A percentile compares a stretch with the other conserved stretches of the same genome.
Evolutionary conservation across 2,888 invertebrate species (phyloP).

Genomic region (Ischnus inquisitorius): DNA sequence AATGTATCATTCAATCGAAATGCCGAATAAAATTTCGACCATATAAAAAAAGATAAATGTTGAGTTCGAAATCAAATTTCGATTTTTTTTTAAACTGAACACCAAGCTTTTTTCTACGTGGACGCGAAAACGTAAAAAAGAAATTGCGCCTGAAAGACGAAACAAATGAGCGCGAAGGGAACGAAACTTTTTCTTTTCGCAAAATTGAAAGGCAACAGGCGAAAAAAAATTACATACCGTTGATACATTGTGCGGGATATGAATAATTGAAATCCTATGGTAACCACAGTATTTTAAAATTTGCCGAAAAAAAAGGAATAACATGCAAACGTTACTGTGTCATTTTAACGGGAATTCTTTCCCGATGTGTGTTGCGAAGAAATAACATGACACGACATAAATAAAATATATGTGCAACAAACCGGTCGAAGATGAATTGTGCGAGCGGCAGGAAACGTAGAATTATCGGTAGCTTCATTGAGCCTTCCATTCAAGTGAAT

Average conservation of each 20-base stretch:
- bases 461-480: slow-evolving; percentile 43
- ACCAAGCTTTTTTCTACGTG: no score
- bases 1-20: no score
- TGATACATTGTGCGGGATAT: slow-evolving; percentile 24
- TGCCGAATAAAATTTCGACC: no score
- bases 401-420: not conserved
- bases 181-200: no score
- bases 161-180: no score
- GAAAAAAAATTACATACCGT: not conserved
- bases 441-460: slow-evolving; percentile 24
- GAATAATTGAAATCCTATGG: slow-evolving; percentile 28
- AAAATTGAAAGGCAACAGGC: no score
- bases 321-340: not conserved
- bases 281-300: not conserved
- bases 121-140: no score
- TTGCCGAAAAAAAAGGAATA: not conserved
- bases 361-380: not conserved
- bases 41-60: no score
- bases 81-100: no score
- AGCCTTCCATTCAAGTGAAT: not conserved
- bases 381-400: not conserved
- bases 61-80: no score
- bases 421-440: slow-evolving; percentile 13
- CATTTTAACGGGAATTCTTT: not conserved
- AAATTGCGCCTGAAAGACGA: no score